These are phyloP conservation scores for Terebella lapidaria DNA, from an alignment of 2,888 invertebrate species.

Conservation along the genomic window DNA sequence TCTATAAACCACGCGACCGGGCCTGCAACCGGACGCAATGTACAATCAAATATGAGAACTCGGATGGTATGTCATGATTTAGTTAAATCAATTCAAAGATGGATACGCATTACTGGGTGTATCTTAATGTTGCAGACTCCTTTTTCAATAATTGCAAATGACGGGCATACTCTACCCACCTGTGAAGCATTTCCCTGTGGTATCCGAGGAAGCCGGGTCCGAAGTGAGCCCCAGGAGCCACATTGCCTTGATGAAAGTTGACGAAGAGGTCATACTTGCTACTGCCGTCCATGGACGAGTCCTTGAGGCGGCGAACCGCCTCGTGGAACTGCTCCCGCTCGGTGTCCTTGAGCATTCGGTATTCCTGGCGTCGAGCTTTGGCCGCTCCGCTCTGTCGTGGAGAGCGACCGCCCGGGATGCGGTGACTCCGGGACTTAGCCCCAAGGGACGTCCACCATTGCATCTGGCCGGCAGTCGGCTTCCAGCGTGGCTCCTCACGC, in stretches of 20 bases:
- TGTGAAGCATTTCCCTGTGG: slow-evolving; percentile 20
- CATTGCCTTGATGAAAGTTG: slow-evolving; percentile 5
- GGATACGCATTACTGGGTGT: too few species aligned
- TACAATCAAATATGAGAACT: too few species aligned
- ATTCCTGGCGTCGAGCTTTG: slow-evolving; percentile 11
- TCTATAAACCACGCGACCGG: too few species aligned
- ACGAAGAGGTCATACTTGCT: slow-evolving; percentile 17
- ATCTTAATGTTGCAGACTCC: too few species aligned
- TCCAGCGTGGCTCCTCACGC: background rate
- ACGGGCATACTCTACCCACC: too few species aligned
- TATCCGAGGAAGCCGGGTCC: slow-evolving; percentile 21
- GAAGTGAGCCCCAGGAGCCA: slow-evolving; percentile 25
- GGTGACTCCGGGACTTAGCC: background rate
- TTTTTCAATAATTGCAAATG: too few species aligned
- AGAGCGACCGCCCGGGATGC: background rate
- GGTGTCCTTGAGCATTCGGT: slow-evolving; percentile 12
- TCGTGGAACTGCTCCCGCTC: slow-evolving; percentile 12
- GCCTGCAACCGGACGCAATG: too few species aligned
- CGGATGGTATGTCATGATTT: too few species aligned
- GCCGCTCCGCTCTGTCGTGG: background rate
- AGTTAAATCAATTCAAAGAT: too few species aligned
- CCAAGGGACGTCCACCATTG: background rate
- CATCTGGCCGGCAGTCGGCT: background rate
- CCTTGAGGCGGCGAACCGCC: slow-evolving; percentile 12
- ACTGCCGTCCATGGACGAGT: slow-evolving; percentile 2